phyloP scores from a whole-genome alignment of 92 coral and sea anemone species.

The Epizoanthus illoricatus region DNA sequence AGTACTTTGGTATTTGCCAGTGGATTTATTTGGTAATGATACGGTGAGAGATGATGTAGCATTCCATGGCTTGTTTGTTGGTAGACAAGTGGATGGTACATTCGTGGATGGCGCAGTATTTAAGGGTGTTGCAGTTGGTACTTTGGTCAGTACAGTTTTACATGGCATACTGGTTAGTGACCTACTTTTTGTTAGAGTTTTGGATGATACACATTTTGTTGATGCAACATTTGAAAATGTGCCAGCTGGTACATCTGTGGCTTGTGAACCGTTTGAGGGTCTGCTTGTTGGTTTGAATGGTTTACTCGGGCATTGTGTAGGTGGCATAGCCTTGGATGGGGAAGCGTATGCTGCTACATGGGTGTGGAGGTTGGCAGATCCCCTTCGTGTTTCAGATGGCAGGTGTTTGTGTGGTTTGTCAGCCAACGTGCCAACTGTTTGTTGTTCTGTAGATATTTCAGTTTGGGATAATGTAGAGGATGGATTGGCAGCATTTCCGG shows the following conservation, averaged over 20 bases:
- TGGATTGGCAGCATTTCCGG: background rate
- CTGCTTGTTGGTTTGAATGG: background rate
- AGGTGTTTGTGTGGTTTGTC: background rate
- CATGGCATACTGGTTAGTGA: background rate
- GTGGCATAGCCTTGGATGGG: background rate
- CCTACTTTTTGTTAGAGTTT: background rate
- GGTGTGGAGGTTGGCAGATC: background rate
- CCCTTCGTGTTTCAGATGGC: background rate
- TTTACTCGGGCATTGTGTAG: background rate
- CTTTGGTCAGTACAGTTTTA: background rate
- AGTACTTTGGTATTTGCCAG: background rate
- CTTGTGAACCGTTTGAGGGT: background rate
- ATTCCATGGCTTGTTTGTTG: background rate
- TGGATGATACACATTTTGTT: background rate
- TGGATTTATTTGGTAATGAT: background rate
- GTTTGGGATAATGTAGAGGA: background rate
- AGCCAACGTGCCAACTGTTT: background rate
- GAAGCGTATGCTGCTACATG: background rate
- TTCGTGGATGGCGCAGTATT: background rate
- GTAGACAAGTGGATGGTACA: background rate
- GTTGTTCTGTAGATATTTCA: background rate
- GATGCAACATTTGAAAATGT: background rate
- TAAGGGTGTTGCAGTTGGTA: conserved; percentile 5
- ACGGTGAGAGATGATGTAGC: background rate
- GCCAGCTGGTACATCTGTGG: background rate